These are phyloP conservation scores for Drosophila parthenogenetica DNA, from an alignment of 2,888 invertebrate species.

Conservation along the genomic window DNA sequence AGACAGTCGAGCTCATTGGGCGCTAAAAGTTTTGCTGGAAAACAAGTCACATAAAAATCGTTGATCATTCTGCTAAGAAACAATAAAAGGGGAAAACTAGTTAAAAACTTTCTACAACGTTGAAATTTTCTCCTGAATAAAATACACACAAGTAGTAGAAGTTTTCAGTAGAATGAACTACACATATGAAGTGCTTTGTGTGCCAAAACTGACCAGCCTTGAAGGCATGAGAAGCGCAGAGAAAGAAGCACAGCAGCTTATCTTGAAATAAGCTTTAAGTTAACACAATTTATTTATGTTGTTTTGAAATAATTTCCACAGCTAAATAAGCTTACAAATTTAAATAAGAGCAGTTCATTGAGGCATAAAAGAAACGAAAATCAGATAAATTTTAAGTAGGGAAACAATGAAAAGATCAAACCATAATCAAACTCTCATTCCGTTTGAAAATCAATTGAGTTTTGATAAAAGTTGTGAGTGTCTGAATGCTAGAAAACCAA, in stretches of 20 bases:
- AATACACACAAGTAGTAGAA: constrained; percentile 19
- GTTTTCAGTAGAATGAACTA: constrained; percentile 15
- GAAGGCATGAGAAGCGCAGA: constrained; percentile 18
- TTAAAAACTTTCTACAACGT: constrained; percentile 40
- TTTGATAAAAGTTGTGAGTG: neutral
- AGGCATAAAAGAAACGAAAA: neutral
- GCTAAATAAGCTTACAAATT: neutral
- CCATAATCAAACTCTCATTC: neutral
- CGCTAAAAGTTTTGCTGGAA: constrained; percentile 38
- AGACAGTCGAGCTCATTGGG: constrained; percentile 10
- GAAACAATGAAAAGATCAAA: neutral
- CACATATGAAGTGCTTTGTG: constrained; percentile 18
- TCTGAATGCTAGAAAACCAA: neutral
- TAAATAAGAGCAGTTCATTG: neutral
- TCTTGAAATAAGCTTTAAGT: no score
- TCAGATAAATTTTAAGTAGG: neutral
- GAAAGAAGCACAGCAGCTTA: constrained; percentile 1
- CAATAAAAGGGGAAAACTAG: constrained; percentile 30
- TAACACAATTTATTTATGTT: neutral
- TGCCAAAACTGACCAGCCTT: constrained; percentile 11
- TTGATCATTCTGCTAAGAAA: constrained; percentile 43
- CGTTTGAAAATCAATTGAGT: neutral
- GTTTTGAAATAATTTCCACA: neutral
- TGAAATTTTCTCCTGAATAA: constrained; percentile 34
- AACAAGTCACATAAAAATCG: constrained; percentile 62